A percentile compares a stretch with the other conserved stretches of the same genome.
phyloP scores from a whole-genome alignment of 2,888 invertebrate genomes.

The Hypercompe scribonia region DNA sequence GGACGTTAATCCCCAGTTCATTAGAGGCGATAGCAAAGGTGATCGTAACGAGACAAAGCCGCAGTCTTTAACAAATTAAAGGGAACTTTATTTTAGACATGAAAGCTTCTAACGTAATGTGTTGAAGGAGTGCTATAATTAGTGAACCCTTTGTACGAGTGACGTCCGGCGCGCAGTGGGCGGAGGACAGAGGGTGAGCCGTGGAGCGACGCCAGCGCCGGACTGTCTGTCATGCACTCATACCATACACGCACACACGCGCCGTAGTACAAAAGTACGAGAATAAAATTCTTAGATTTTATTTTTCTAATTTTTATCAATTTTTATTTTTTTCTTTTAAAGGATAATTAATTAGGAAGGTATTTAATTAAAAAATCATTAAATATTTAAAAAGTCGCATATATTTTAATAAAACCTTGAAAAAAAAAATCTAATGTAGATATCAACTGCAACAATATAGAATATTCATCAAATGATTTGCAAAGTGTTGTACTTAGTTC shows the following conservation, averaged over 20 bases:
- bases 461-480: too few relatives aligned
- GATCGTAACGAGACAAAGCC: constrained; percentile 4
- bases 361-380: too few relatives aligned
- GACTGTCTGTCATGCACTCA: constrained; percentile 27
- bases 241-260: constrained; percentile 14
- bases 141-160: constrained; percentile 15
- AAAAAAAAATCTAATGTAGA: too few relatives aligned
- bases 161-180: constrained; percentile 7
- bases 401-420: too few relatives aligned
- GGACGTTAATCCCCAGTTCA: constrained; percentile 55
- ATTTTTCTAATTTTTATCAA: not conserved
- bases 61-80: constrained; percentile 14
- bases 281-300: not conserved
- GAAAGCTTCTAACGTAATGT: constrained; percentile 7
- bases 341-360: not conserved
- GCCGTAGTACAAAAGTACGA: not conserved
- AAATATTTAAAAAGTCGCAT: too few relatives aligned
- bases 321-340: not conserved
- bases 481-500: too few relatives aligned
- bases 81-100: constrained; percentile 20
- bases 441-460: too few relatives aligned
- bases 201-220: constrained; percentile 46
- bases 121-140: constrained; percentile 19
- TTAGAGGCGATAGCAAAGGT: constrained; percentile 39
- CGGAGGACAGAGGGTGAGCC: constrained; percentile 10